Conservation (phyloP, 2,797 vertebrate species). For the Chaunax sp. region DNA sequence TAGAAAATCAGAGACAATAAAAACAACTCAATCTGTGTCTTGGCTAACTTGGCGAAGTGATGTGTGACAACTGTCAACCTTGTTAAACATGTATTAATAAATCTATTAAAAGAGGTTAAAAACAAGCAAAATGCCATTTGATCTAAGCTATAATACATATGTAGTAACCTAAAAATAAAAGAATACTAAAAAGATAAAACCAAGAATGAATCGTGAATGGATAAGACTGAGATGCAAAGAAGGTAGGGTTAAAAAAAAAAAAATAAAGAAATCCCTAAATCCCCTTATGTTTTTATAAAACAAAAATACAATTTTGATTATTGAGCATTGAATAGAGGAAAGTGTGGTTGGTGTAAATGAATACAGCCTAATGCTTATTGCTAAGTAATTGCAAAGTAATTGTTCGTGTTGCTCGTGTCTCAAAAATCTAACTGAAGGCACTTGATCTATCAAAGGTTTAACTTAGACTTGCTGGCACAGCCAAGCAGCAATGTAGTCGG, state of each 20-base stretch:
- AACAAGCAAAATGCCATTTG: conserved; percentile 66
- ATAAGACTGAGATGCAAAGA: conserved; percentile 90
- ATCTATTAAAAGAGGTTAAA: conserved; percentile 47
- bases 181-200: conserved; percentile 75
- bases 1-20: conserved; percentile 58
- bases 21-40: conserved; percentile 45
- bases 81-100: conserved; percentile 60
- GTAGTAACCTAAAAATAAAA: conserved; percentile 73
- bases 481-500: conserved; percentile 82
- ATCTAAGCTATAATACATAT: conserved; percentile 77
- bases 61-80: conserved; percentile 55
- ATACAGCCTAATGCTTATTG: conserved; percentile 61
- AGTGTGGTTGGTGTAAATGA: conserved; percentile 55
- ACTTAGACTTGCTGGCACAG: conserved; percentile 86
- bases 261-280: conserved; percentile 78
- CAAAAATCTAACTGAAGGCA: conserved; percentile 81
- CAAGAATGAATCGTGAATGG: conserved; percentile 83
- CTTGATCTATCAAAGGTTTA: conserved; percentile 84
- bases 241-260: conserved; percentile 77
- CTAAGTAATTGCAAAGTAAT: conserved; percentile 61
- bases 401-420: conserved; percentile 70
- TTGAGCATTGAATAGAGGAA: conserved; percentile 68
- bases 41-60: conserved; percentile 51
- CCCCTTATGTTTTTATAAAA: conserved; percentile 84
- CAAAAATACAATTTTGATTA: conserved; percentile 75